Conservation (phyloP, 2,797 vertebrate genomes). For the Anolis apletophallus region DNA sequence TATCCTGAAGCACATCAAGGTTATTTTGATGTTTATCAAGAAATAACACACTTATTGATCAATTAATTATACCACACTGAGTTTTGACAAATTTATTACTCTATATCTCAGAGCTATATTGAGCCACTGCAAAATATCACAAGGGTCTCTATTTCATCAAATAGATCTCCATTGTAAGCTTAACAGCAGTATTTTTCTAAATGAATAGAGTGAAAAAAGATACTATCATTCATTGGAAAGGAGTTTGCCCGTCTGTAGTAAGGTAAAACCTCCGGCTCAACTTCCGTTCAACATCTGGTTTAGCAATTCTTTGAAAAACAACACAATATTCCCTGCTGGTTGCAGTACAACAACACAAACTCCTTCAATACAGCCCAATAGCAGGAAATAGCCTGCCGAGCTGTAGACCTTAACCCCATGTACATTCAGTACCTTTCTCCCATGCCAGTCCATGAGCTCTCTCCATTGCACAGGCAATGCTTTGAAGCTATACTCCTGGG, state of each 20-base stretch:
- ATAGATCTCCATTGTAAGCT: conserved; percentile 16
- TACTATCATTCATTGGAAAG: conserved; percentile 31
- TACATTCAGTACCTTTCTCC: not conserved
- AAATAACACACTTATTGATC: not conserved
- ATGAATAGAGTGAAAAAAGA: not conserved
- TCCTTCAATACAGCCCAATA: conserved; percentile 38
- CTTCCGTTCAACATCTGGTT: conserved; percentile 76
- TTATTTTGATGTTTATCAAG: not conserved
- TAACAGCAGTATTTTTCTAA: conserved; percentile 2
- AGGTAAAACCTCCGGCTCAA: conserved; percentile 60
- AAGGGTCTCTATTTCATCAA: not conserved
- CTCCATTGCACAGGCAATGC: conserved; percentile 19
- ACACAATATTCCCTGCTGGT: conserved; percentile 70
- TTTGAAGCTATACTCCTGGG: conserved; percentile 11
- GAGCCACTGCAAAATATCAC: not conserved
- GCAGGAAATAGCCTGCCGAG: conserved; percentile 50
- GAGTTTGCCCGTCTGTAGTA: conserved; percentile 60
- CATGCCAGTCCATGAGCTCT: conserved; percentile 6
- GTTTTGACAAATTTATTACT: not conserved
- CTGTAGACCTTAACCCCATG: conserved; percentile 37
- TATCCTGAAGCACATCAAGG: not conserved
- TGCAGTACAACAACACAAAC: conserved; percentile 52
- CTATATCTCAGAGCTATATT: not conserved
- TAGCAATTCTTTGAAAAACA: conserved; percentile 76
- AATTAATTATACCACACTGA: not conserved